phyloP scores from a whole-genome alignment of 92 coral and sea anemone genomes.

The Heteractis magnifica region DNA sequence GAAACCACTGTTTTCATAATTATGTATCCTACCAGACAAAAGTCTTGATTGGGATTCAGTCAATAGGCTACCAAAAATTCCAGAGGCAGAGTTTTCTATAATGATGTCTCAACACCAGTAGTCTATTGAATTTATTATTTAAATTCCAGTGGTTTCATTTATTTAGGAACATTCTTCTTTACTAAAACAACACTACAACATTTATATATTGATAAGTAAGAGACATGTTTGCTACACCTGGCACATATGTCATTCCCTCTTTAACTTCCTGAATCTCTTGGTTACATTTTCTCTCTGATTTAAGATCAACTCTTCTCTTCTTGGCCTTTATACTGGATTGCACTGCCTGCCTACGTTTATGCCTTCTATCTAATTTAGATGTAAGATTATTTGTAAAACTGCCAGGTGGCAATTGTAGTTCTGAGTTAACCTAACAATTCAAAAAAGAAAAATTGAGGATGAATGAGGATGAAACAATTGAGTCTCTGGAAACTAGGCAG shows the following conservation, averaged over 20 bases:
- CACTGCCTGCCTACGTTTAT: not conserved
- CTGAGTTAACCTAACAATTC: not conserved
- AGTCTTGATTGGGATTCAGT: too few species aligned
- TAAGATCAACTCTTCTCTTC: not conserved
- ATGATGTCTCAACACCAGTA: too few species aligned
- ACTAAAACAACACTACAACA: not conserved
- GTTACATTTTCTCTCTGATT: not conserved
- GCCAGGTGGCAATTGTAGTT: conserved; percentile 2
- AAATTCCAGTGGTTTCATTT: not conserved
- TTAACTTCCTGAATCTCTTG: conserved; percentile 13
- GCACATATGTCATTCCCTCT: conserved; percentile 3
- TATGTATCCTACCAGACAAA: too few species aligned
- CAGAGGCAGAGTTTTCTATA: too few species aligned
- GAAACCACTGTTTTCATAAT: too few species aligned
- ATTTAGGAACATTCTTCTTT: not conserved
- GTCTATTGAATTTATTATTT: too few species aligned
- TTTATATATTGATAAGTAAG: not conserved
- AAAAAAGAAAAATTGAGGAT: not conserved
- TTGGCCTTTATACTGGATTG: not conserved
- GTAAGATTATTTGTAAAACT: not conserved
- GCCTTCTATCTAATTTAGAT: not conserved
- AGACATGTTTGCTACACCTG: not conserved
- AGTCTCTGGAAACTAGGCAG: too few species aligned
- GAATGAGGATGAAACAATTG: too few species aligned
- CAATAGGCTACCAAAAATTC: too few species aligned